Percentiles rank a stretch among this genome's conserved stretches.
Evolutionary conservation across 2,888 invertebrate species (phyloP).

Genomic region (Pristionchus entomophagus): DNA sequence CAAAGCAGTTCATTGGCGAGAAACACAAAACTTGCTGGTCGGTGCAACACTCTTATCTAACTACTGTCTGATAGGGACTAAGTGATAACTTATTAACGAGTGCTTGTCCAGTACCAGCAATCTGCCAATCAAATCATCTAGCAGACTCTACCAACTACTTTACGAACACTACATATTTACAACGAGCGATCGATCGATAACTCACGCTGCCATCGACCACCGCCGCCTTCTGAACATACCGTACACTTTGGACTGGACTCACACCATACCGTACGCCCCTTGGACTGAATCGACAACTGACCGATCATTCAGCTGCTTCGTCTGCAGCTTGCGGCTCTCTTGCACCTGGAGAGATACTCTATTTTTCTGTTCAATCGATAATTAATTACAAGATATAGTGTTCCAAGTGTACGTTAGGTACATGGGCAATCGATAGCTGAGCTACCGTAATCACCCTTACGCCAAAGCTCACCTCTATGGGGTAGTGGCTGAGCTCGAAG

Average conservation of each 20-base stretch:
- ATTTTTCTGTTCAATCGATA: too few relatives aligned
- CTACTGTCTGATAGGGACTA: too few relatives aligned
- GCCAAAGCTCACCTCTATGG: slow-evolving; percentile 84
- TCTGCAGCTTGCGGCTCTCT: slow-evolving; percentile 47
- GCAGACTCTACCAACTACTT: not conserved
- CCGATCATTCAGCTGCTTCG: slow-evolving; percentile 48
- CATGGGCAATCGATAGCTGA: too few relatives aligned
- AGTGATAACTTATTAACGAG: too few relatives aligned
- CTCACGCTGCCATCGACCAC: slow-evolving; percentile 42
- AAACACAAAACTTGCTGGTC: too few relatives aligned
- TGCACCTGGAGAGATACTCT: slow-evolving; percentile 43
- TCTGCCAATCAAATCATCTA: slow-evolving; percentile 25
- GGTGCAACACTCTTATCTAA: too few relatives aligned
- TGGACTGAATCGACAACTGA: slow-evolving; percentile 7
- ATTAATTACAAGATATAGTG: too few relatives aligned
- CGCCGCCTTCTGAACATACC: slow-evolving; percentile 21
- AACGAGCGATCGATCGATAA: not conserved
- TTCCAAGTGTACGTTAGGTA: too few relatives aligned
- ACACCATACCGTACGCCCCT: not conserved
- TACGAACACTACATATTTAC: slow-evolving; percentile 32
- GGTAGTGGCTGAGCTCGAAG: slow-evolving; percentile 97
- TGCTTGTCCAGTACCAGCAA: too few relatives aligned
- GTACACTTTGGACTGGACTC: not conserved
- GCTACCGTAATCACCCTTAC: not conserved
- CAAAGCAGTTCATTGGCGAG: too few relatives aligned